Evolutionary conservation across 2,113 vertebrate genomes (phyloP), one percentile per base, ranked within the genome.

Genomic region (Apeltes quadracus): DNA sequence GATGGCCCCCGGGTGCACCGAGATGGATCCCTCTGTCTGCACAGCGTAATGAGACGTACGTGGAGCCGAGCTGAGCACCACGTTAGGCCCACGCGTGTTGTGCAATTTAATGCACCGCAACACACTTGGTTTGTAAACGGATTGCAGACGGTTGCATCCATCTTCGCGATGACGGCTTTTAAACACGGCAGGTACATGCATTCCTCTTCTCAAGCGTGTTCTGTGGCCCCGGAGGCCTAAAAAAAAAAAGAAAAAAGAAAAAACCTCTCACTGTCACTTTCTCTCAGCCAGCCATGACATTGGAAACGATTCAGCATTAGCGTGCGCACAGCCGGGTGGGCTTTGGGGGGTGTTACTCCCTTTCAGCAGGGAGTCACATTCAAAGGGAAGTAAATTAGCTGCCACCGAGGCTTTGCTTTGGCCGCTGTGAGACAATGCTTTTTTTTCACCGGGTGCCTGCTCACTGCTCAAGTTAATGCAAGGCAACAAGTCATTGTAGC

Each of bases 381-480:
- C 72, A 90, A 89, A 90, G 81, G 62, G 78, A 86, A 87, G 83
- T 87, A 88, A 93, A 92, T 90, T 81, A 90, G 87, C 88, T 89
- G 89, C 90, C 87, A 90, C 78, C 57, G 5, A 59, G 34, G 73
- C 72, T 56, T n/a, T 56, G 85, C 53, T 84, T 50, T 51, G 55
- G 78, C 65, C 74, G 84, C 75, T 75, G 58, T 75, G 81, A 91
- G 75, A 78, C 41, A 7, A 38, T 81, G 43, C 54, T 23, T 65
- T n/a, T 62, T 68, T n/a, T 62, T 56, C 72, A 55, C 64, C 41
- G 48, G 61, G 7, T 57, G 41, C 64, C 39, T 77, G 68, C 70
- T 76, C 69, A 29, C 63, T 78, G 81, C 64, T n/a, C 57, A 66
- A 73, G 39, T 61, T 59, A 34, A 55, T 27, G 65, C 43, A 65